A percentile compares a stretch with the other conserved stretches of the same genome.
phyloP scores from a whole-genome alignment of 2,797 vertebrate species.

The Neosilurus hyrtlii region DNA sequence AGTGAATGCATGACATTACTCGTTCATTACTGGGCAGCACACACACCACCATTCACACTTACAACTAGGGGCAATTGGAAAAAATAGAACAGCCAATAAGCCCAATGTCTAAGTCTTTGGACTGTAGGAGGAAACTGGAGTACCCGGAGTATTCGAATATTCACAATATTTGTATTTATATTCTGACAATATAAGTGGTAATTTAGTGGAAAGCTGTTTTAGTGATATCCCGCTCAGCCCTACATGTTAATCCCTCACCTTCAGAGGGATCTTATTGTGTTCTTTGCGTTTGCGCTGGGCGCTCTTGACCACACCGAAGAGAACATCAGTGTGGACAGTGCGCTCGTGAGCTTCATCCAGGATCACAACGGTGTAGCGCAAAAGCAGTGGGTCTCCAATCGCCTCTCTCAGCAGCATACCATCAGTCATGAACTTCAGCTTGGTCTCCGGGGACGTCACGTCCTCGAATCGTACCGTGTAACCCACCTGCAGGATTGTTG shows the following conservation, averaged over 20 bases:
- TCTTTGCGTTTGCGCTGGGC: constrained; percentile 85
- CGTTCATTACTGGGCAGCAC: too few species aligned
- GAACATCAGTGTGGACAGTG: constrained; percentile 91
- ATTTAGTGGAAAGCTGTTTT: too few species aligned
- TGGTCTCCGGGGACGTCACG: constrained; percentile 83
- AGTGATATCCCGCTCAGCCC: not conserved
- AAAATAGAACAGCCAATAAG: too few species aligned
- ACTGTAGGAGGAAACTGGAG: too few species aligned
- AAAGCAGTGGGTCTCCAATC: constrained; percentile 85
- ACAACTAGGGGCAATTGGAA: too few species aligned
- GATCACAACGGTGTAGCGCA: constrained; percentile 85
- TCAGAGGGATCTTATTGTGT: constrained; percentile 80
- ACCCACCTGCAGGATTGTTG: constrained; percentile 78
- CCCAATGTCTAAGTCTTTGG: too few species aligned
- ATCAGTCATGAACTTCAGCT: constrained; percentile 92
- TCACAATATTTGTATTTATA: too few species aligned
- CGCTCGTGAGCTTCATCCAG: constrained; percentile 96
- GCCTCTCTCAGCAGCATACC: constrained; percentile 96
- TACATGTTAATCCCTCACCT: constrained; percentile 67
- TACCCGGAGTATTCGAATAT: too few species aligned
- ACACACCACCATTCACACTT: too few species aligned
- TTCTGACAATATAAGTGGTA: too few species aligned
- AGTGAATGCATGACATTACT: too few species aligned
- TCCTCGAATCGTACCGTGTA: constrained; percentile 96
- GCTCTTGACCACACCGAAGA: constrained; percentile 90